Conservation (phyloP, 2,113 vertebrate species). For the Prochilodus magdalenae region DNA sequence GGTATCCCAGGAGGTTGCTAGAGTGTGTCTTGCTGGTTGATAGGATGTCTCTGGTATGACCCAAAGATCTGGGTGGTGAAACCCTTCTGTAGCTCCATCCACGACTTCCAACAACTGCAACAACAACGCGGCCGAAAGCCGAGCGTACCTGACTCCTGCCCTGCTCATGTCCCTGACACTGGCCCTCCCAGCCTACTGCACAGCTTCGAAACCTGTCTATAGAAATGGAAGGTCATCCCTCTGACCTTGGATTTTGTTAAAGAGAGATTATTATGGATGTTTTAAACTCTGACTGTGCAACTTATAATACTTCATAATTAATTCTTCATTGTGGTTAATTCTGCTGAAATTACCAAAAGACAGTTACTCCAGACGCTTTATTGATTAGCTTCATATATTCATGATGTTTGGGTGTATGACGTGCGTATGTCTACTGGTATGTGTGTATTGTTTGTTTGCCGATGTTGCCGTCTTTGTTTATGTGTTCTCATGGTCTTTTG, state of each 20-base stretch:
- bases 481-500: constrained; percentile 7
- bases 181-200: constrained; percentile 76
- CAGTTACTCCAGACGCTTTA: constrained; percentile 56
- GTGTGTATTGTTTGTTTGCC: constrained; percentile 12
- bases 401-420: neutral
- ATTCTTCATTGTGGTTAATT: constrained; percentile 56
- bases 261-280: neutral
- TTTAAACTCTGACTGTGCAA: constrained; percentile 16
- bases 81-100: constrained; percentile 84
- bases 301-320: constrained; percentile 38
- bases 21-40: too few relatives aligned
- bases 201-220: constrained; percentile 82
- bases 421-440: neutral
- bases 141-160: constrained; percentile 71
- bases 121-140: constrained; percentile 81
- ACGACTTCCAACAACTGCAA: constrained; percentile 85
- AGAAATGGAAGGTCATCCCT: constrained; percentile 37
- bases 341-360: constrained; percentile 54
- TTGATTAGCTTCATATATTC: constrained; percentile 56
- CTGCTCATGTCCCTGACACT: constrained; percentile 65
- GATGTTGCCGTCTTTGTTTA: neutral
- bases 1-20: too few relatives aligned
- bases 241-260: neutral
- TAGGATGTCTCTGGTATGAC: too few relatives aligned
- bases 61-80: constrained; percentile 84